These are phyloP conservation scores for Climacteris rufus DNA, from an alignment of 2,113 vertebrate species.

Conservation along the genomic window DNA sequence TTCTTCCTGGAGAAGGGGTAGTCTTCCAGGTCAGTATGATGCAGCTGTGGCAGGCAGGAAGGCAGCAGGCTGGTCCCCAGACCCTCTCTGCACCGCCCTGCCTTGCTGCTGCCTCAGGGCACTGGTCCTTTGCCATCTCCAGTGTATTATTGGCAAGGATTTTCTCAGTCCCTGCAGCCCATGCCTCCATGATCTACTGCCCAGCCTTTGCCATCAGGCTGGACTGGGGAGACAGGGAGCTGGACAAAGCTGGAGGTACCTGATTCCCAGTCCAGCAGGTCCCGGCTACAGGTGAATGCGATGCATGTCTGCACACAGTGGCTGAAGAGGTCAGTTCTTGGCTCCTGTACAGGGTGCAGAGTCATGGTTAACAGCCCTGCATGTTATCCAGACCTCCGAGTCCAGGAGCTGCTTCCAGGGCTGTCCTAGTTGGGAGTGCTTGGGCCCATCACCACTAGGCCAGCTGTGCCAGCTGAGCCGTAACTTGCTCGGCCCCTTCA, in stretches of 20 bases:
- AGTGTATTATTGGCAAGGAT: background rate
- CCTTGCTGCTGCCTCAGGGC: background rate
- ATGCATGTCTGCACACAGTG: background rate
- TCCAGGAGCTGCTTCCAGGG: background rate
- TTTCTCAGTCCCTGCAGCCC: fast-evolving
- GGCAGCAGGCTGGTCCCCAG: background rate
- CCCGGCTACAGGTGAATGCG: background rate
- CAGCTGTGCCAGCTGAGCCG: background rate
- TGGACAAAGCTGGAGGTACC: background rate
- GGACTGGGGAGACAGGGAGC: background rate
- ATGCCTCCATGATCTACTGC: fast-evolving
- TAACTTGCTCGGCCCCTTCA: fast-evolving
- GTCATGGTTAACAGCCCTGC: background rate
- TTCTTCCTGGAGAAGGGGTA: background rate
- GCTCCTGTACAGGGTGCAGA: background rate
- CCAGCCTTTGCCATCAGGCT: background rate
- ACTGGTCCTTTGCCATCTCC: fast-evolving
- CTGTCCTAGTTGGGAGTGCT: fast-evolving
- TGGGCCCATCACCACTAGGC: fast-evolving
- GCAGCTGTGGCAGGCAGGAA: background rate
- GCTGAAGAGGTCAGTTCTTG: background rate
- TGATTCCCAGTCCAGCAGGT: fast-evolving
- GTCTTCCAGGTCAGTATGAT: background rate
- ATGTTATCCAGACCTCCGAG: background rate
- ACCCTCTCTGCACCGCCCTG: background rate